Conservation (phyloP, 1,140 invertebrate species). For the Caenorhabditis latens region DNA sequence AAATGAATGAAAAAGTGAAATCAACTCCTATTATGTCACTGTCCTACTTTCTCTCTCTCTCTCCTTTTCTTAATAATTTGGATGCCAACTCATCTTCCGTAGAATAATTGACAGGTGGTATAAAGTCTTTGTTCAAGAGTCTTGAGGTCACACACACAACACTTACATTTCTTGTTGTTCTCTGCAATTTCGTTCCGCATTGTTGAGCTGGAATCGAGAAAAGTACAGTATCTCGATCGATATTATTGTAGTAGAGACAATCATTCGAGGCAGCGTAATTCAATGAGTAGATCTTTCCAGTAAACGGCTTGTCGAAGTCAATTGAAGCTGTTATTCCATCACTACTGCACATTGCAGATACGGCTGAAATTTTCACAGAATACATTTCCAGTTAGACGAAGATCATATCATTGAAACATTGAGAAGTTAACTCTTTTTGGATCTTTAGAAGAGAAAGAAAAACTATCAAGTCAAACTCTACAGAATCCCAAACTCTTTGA, state of each 20-base stretch:
- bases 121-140: constrained; percentile 31
- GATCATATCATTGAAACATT: too few species aligned
- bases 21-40: constrained; percentile 40
- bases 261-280: constrained; percentile 72
- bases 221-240: constrained; percentile 70
- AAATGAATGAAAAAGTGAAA: constrained; percentile 37
- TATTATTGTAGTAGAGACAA: constrained; percentile 74
- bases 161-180: constrained; percentile 74
- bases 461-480: not conserved
- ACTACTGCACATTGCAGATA: constrained; percentile 73
- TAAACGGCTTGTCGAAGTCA: constrained; percentile 72
- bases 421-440: too few species aligned
- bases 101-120: constrained; percentile 30
- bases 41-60: constrained; percentile 41
- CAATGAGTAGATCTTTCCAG: constrained; percentile 73
- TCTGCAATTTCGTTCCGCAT: constrained; percentile 71
- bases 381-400: not conserved
- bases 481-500: not conserved
- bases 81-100: not conserved
- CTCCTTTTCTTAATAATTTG: constrained; percentile 5
- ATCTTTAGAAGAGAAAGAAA: too few species aligned
- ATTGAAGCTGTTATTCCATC: constrained; percentile 74
- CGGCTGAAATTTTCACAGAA: constrained; percentile 62
- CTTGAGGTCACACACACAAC: constrained; percentile 24
- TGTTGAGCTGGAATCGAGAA: constrained; percentile 73